These are phyloP conservation scores for Anoplius nigerrimus DNA, from an alignment of 2,888 invertebrate species.

Conservation along the genomic window DNA sequence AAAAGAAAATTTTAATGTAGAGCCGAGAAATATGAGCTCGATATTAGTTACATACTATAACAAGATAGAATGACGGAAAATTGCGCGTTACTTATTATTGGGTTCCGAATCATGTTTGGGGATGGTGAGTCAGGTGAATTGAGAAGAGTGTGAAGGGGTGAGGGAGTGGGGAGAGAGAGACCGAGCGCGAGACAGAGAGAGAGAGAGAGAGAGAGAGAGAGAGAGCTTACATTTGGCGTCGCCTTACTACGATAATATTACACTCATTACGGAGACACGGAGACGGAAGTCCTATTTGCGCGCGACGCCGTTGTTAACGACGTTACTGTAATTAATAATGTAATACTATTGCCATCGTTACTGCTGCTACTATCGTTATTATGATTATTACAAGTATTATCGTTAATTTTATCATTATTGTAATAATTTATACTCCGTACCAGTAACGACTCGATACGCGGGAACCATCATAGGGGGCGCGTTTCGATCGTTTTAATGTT, in stretches of 20 bases:
- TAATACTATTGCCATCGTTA: conserved; percentile 61
- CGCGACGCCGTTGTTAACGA: conserved; percentile 59
- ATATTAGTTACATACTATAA: conserved; percentile 49
- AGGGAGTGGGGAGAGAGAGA: conserved; percentile 11
- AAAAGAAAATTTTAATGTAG: conserved; percentile 45
- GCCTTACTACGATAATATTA: conserved; percentile 55
- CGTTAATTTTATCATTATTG: conserved; percentile 65
- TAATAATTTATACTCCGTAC: conserved; percentile 61
- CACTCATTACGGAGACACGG: conserved; percentile 40
- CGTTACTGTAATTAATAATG: conserved; percentile 59
- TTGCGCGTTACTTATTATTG: conserved; percentile 52
- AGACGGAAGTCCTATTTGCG: conserved; percentile 50
- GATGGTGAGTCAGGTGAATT: not conserved
- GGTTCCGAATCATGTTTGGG: conserved; percentile 48
- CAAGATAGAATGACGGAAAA: conserved; percentile 51
- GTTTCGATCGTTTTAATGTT: not conserved
- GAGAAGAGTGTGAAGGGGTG: not conserved
- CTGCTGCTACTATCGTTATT: conserved; percentile 60
- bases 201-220: conserved; percentile 9
- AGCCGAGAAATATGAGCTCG: conserved; percentile 51
- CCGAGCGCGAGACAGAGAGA: conserved; percentile 32
- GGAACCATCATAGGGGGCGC: too few relatives aligned
- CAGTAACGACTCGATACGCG: conserved; percentile 36
- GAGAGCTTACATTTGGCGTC: conserved; percentile 51
- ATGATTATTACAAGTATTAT: conserved; percentile 64